These are phyloP conservation scores for Coboldia fuscipes DNA, from an alignment of 1,140 invertebrate species.

Conservation along the genomic window DNA sequence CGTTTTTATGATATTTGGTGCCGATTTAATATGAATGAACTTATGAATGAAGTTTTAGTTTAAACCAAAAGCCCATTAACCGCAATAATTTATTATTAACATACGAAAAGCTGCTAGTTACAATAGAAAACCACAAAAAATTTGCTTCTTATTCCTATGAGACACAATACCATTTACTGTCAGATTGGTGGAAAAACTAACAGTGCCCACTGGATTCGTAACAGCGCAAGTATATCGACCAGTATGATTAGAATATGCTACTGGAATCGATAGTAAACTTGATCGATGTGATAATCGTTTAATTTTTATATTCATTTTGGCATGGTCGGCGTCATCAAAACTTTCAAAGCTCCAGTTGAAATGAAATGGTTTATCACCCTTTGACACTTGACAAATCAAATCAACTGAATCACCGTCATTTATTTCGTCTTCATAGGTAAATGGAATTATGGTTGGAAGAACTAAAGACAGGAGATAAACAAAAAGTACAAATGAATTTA, in stretches of 20 bases:
- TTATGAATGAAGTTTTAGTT: too few relatives aligned
- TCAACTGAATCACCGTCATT: conserved; percentile 39
- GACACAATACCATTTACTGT: conserved; percentile 34
- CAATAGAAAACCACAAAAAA: too few relatives aligned
- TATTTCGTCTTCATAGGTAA: conserved; percentile 35
- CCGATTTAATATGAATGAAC: too few relatives aligned
- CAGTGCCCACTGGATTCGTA: conserved; percentile 34
- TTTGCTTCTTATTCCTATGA: too few relatives aligned
- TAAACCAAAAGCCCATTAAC: too few relatives aligned
- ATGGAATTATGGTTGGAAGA: conserved; percentile 36
- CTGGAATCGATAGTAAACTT: conserved; percentile 42
- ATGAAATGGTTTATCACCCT: conserved; percentile 39
- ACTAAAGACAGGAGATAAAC: too few relatives aligned
- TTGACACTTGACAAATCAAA: conserved; percentile 39
- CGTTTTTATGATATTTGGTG: too few relatives aligned
- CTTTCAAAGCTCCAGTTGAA: conserved; percentile 28
- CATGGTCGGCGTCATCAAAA: conserved; percentile 2
- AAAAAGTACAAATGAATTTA: conserved; percentile 3
- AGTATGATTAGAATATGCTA: conserved; percentile 35
- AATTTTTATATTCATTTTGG: conserved; percentile 18
- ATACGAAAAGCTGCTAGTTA: too few relatives aligned
- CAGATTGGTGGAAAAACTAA: conserved; percentile 32
- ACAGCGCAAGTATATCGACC: conserved; percentile 47
- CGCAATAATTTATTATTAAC: too few relatives aligned
- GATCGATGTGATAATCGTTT: conserved; percentile 20